These are phyloP conservation scores for Helleia helle DNA, from an alignment of 2,888 invertebrate genomes.

Conservation along the genomic window DNA sequence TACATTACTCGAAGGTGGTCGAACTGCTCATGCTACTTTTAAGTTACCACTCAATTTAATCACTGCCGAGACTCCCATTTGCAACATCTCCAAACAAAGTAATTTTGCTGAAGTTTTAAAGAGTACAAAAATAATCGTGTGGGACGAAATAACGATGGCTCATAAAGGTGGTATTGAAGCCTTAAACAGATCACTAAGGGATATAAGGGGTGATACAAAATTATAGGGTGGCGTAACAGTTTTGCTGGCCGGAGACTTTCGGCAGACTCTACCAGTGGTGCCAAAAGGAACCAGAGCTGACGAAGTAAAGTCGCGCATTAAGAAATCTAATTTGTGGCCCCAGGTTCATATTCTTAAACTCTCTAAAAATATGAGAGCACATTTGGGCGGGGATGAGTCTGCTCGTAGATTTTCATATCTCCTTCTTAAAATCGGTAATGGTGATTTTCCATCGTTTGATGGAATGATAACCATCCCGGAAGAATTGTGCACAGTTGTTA, in stretches of 20 bases:
- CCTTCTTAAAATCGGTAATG: too few relatives aligned
- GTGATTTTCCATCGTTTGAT: conserved; percentile 3
- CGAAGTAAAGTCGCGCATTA: conserved; percentile 14
- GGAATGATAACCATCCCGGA: conserved; percentile 11
- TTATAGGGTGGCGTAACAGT: conserved; percentile 15
- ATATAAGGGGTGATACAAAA: conserved; percentile 13
- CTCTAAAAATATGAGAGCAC: conserved; percentile 1
- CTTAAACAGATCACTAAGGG: conserved; percentile 15
- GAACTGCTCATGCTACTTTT: conserved; percentile 16
- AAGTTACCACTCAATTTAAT: conserved; percentile 19
- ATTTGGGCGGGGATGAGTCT: too few relatives aligned
- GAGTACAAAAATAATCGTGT: conserved; percentile 10
- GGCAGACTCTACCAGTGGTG: conserved; percentile 18
- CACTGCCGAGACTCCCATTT: too few relatives aligned
- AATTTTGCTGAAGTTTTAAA: conserved; percentile 12
- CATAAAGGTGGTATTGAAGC: conserved; percentile 13
- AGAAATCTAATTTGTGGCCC: too few relatives aligned
- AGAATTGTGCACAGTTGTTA: conserved; percentile 10
- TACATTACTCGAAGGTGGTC: conserved; percentile 15
- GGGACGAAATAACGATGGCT: too few relatives aligned
- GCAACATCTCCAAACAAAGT: conserved; percentile 14
- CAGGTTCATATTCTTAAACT: conserved; percentile 6
- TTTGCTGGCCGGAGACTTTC: conserved; percentile 16
- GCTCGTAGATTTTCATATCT: too few relatives aligned
- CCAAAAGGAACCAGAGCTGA: conserved; percentile 18